Evolutionary conservation across 2,797 vertebrate species (phyloP), one percentile per base, ranked within the genome.

Genomic region (Gymnoscopelus braueri): DNA sequence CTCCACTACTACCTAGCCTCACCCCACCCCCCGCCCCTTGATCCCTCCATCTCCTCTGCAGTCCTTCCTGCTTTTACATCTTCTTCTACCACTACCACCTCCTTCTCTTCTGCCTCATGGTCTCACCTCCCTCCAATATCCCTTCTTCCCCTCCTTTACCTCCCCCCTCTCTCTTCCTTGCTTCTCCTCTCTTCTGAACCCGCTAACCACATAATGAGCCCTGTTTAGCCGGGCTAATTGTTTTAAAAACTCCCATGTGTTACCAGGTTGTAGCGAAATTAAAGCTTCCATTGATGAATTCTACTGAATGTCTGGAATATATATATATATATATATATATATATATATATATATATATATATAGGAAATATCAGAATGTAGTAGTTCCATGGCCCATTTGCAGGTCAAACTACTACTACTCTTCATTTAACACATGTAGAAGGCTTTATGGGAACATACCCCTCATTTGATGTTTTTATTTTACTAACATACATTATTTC

Each of bases 211-310:
- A 87, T 92, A 90, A 92, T 90, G 78, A 78, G 58, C 32, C 83
- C 78, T 74, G 88, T 91, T 91, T 15, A 77, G 75, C 15, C 0
- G 61, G 62, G 80, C 65, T 92, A 92, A 91, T 88, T 91, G 85
- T 83, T 84, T 89, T 85, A 89, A 90, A 89, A 89, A 87, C 72
- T 84, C 79, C 86, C 86, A 88, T 88, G 83, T 90, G 89, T 87
- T 81, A 62, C 51, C 54, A 15, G 72, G 65, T 55, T 54, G 73
- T 65, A 52, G 29, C 64, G 47, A 74, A 69, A 73, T 73, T 67
- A 56, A 75, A 78, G 66, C 6, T 15, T 60, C 52, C 68, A 39
- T 51, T 69, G 59, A 74, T 74, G 55, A 70, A 51, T 7, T 44
- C 69, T 4, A 56, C 4, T 29, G 39, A 57, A 19, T 19, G 19